Base-by-base conservation (phyloP, 2,113 vertebrate species). In the Gymnobelideus leadbeateri region DNA sequence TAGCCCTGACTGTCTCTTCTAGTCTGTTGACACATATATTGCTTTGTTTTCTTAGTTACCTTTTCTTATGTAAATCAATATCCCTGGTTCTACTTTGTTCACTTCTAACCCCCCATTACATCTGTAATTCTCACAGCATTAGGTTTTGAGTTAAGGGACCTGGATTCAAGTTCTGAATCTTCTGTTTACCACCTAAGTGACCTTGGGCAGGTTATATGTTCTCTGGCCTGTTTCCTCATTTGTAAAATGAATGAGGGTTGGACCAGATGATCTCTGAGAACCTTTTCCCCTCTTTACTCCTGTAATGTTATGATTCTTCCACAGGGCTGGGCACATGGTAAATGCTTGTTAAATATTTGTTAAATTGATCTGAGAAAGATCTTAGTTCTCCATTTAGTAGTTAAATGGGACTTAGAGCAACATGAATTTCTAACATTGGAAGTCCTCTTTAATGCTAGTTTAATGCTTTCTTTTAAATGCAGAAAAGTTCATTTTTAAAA, bases 1-100 rank as follows among this genome's bases (percentile, higher is more conserved):
- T 14, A 46, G 14, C 28, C 49, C 3, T 25, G 19, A 52, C 6
- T 8, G 7, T 43, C 24, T 91, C 19, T 47, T 50, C 89, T 0
- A 2, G 23, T 37, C 0, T 0, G 3, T 28, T 21, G 92, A 21
- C 1, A 14, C 2, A 9, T 2, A 25, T 0, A n/a, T 12, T n/a
- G 1, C 3, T 46, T 23, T 1, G 6, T 89, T 14, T 7, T 53
- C 25, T 28, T 47, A 26, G 50, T 46, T 47, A 19, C 4, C 43
- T 24, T 28, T 51, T 25, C 53, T 43, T 25, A 47, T 12, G 2
- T 51, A 28, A 10, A 89, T 43, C 14, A 23, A 4, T 5, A 46
- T 28, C 53, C n/a, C 24, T n/a, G 43, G 77, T 24, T 51, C 19
- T 31, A 8, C 1, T 14, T 47, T 61, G 21, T 23, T 43, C 10